These are phyloP conservation scores for Ommatoiulus sabulosus DNA, from an alignment of 2,888 invertebrate genomes.

Conservation along the genomic window DNA sequence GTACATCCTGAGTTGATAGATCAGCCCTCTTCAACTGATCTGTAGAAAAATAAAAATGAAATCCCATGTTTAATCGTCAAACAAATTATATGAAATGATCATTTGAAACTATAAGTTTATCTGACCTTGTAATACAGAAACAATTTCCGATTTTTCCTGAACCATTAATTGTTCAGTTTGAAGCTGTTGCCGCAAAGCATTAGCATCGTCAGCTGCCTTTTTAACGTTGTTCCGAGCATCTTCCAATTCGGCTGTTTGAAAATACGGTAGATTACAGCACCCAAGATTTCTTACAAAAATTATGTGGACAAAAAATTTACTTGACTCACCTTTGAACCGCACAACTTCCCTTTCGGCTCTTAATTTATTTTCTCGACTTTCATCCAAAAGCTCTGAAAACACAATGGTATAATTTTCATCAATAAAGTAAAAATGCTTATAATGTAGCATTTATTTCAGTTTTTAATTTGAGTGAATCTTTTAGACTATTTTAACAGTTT, in stretches of 20 bases:
- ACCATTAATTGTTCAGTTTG: conserved; percentile 63
- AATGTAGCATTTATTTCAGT: not conserved
- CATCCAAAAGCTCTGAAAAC: conserved; percentile 63
- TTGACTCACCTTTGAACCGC: conserved; percentile 60
- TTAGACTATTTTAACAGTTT: not conserved
- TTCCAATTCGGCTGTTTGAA: conserved; percentile 64
- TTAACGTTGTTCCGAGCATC: conserved; percentile 64
- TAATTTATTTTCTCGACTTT: conserved; percentile 63
- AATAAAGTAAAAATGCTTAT: not conserved
- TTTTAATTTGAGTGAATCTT: not conserved
- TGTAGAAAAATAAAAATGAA: not conserved
- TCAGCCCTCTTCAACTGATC: conserved; percentile 56
- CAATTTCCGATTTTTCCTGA: conserved; percentile 64
- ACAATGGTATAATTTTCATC: not conserved
- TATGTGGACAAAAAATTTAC: not conserved
- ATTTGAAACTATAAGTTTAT: not conserved
- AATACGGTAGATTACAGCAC: not conserved
- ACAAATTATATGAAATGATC: not conserved
- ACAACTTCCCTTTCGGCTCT: conserved; percentile 62
- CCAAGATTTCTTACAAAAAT: not conserved
- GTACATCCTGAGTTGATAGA: conserved; percentile 49
- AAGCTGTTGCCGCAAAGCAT: conserved; percentile 64
- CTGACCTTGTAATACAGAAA: conserved; percentile 65
- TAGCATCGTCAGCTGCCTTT: conserved; percentile 64
- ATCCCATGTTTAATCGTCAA: not conserved